Conservation (phyloP, 2,888 invertebrate genomes). For the Bedellia somnulentella region DNA sequence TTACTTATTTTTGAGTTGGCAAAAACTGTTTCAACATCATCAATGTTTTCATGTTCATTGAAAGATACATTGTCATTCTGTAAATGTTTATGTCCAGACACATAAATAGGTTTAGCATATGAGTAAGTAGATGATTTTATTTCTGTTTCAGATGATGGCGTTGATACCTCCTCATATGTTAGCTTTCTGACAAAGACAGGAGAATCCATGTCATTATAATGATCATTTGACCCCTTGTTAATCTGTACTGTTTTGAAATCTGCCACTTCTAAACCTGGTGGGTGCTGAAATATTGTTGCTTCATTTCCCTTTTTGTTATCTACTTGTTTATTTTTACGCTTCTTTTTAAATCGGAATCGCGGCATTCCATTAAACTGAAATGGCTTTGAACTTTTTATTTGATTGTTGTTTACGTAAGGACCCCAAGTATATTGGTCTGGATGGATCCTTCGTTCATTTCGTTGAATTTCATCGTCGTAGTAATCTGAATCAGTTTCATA, state of each 20-base stretch:
- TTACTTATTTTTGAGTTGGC: constrained; percentile 31
- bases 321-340: constrained; percentile 8
- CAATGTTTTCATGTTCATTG: constrained; percentile 9
- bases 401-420: not conserved
- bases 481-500: too few relatives aligned
- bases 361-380: too few relatives aligned
- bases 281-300: constrained; percentile 18
- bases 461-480: not conserved
- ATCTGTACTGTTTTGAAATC: constrained; percentile 31
- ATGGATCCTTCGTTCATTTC: constrained; percentile 6
- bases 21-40: constrained; percentile 28
- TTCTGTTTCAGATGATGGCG: constrained; percentile 1
- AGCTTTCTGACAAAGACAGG: too few relatives aligned
- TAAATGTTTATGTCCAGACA: too few relatives aligned
- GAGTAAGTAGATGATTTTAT: constrained; percentile 17
- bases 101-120: constrained; percentile 10
- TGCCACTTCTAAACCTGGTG: constrained; percentile 25
- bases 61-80: too few relatives aligned
- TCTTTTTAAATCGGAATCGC: too few relatives aligned
- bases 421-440: not conserved
- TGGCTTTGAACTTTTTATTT: too few relatives aligned
- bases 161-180: too few relatives aligned
- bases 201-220: too few relatives aligned
- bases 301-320: constrained; percentile 9
- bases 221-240: too few relatives aligned